Base-by-base conservation (phyloP, 2,113 vertebrate genomes). In the Dasypus novemcinctus region DNA sequence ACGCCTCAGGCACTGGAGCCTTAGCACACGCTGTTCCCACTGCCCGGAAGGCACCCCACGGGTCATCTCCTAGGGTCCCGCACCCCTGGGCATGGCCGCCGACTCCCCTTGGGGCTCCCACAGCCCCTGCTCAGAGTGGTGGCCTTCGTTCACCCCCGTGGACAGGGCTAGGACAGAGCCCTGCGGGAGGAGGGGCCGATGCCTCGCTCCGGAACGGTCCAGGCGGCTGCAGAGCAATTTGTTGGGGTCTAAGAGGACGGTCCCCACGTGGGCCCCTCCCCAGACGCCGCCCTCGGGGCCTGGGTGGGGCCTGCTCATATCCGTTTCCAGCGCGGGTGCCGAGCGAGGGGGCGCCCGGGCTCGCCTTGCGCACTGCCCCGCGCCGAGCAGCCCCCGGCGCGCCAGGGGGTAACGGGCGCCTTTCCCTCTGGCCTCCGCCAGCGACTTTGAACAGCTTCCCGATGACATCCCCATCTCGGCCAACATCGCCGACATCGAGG, bases 401-500 rank as follows among this genome's bases (percentile, higher is more conserved):
- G 11, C 61, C 4, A 83, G 15, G 41, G 3, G 5, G 4, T 88
- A 12, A 93, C 36, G 25, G 2, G 1, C 88, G 75, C 63, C 54
- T 96, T 91, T 86, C 72, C 23, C 81, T 88, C 86, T 93, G 91
- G 0, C 59, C 95, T 87, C 46, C 36, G 46, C 43, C 97, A 99
- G 98, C 85, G 99, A 99, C 97, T 99, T 99, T 69, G 99, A 99
- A 38, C 99, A 99, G 98, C 99, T 99, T 71, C 99, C 99, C 0
- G 98, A 99, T 36, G 98, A 99, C 18, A 97, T 99, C 31, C 98
- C 99, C 0, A 38, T 99, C 97, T 99, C 98, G 1, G 99, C 99
- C 94, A 99, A 99, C 96, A 99, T 99, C 29, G 99, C 99, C 4
- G 99, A 99, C 82, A 98, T 98, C 3, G 99, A 99, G 93, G 99